phyloP scores from a whole-genome alignment of 2,797 vertebrate species.

The Chelon auratus region DNA sequence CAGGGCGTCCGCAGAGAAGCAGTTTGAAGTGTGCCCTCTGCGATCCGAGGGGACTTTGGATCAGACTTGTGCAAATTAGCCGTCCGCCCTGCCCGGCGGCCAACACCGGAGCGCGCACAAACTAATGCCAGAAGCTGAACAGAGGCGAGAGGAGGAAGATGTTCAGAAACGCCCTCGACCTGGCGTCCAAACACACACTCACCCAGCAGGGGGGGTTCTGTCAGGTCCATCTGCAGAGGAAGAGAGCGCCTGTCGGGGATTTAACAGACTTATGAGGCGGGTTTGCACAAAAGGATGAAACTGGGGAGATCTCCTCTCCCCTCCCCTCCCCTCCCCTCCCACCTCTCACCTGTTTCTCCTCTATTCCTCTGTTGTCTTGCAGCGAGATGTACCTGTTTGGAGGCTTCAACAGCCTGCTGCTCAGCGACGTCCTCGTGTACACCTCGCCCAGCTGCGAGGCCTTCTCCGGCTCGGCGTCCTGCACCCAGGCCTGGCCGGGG shows the following conservation, averaged over 20 bases:
- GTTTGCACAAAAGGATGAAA: background rate
- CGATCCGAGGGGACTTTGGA: slow-evolving; percentile 39
- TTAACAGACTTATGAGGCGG: slow-evolving; percentile 31
- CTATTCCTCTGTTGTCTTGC: background rate
- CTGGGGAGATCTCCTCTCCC: background rate
- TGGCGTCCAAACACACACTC: slow-evolving; percentile 11
- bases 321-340: slow-evolving; percentile 7
- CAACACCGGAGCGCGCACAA: background rate
- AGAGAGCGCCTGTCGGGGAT: slow-evolving; percentile 28
- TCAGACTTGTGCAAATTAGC: slow-evolving; percentile 48
- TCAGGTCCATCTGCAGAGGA: slow-evolving; percentile 31
- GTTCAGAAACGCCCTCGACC: slow-evolving; percentile 33
- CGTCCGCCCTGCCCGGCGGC: background rate
- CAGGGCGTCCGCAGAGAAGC: slow-evolving; percentile 28
- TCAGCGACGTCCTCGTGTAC: slow-evolving; percentile 91
- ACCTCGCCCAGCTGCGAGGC: slow-evolving; percentile 88
- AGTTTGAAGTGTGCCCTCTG: slow-evolving; percentile 55
- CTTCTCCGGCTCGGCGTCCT: slow-evolving; percentile 78
- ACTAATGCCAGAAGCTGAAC: slow-evolving; percentile 43
- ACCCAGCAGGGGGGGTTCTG: slow-evolving; percentile 20
- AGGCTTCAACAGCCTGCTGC: slow-evolving; percentile 97
- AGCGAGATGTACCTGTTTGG: slow-evolving; percentile 96
- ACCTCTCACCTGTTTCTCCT: background rate
- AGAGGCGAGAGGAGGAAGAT: slow-evolving; percentile 28
- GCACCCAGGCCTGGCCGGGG: slow-evolving; percentile 85